Evolutionary conservation across 2,113 vertebrate species (phyloP).

Genomic region (Bolborhynchus lineola): DNA sequence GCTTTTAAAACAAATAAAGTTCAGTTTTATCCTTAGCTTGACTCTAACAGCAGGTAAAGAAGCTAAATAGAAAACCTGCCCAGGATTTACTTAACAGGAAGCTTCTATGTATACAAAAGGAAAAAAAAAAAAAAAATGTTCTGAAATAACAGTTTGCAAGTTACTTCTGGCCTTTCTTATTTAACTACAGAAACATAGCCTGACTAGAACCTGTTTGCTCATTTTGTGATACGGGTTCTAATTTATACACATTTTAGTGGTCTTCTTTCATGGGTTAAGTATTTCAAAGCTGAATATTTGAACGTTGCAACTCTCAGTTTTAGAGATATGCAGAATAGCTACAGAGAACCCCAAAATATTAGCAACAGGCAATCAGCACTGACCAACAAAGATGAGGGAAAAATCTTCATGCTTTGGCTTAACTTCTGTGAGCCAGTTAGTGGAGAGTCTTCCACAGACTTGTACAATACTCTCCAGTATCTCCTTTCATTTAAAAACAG

Average conservation of each 20-base stretch:
- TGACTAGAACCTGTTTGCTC: neutral
- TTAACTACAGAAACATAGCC: neutral
- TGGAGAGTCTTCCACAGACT: neutral
- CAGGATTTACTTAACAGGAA: neutral
- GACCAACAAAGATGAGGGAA: neutral
- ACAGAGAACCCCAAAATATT: neutral
- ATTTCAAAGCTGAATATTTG: neutral
- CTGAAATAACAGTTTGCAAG: neutral
- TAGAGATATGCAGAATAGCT: neutral
- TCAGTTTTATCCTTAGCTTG: neutral
- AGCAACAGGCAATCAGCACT: fast-evolving
- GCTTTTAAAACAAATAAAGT: neutral
- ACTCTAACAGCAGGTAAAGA: neutral
- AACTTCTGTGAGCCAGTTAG: neutral
- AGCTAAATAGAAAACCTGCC: neutral
- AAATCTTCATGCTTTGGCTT: neutral
- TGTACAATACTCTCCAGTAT: neutral
- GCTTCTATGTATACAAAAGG: neutral
- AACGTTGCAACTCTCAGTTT: neutral
- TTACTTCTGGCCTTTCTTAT: neutral
- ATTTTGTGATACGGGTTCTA: neutral
- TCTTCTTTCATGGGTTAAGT: neutral
- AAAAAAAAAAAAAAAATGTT: neutral
- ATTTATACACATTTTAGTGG: neutral
- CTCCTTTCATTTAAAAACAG: neutral